phyloP scores from a whole-genome alignment of 2,113 vertebrate genomes.

The Pteropus alecto region DNA sequence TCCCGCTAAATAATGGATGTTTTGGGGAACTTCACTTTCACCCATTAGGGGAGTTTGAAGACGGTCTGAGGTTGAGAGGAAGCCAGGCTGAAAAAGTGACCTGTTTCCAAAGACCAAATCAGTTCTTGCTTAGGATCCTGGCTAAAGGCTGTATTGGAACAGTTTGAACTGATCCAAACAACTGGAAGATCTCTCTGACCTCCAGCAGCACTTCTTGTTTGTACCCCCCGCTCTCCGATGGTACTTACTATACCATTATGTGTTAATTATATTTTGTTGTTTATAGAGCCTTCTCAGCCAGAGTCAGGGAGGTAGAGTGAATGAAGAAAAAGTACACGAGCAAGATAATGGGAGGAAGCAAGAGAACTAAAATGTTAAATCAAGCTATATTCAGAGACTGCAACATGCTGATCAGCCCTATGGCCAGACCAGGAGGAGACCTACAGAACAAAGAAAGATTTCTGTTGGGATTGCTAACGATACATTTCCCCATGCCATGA shows the following conservation, averaged over 20 bases:
- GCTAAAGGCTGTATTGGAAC: not conserved
- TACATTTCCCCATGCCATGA: too few species aligned
- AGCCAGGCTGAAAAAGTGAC: not conserved
- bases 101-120: not conserved
- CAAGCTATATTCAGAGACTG: too few species aligned
- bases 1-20: not conserved
- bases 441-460: too few species aligned
- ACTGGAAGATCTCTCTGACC: not conserved
- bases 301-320: not conserved
- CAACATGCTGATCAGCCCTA: too few species aligned
- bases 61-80: not conserved
- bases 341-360: not conserved
- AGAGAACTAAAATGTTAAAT: too few species aligned
- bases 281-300: not conserved
- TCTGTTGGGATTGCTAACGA: too few species aligned
- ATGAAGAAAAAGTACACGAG: not conserved
- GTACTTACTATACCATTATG: not conserved
- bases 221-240: not conserved
- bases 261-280: not conserved
- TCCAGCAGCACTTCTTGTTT: not conserved
- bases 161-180: not conserved
- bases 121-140: not conserved
- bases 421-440: too few species aligned
- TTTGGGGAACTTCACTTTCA: not conserved
- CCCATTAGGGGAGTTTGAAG: slow-evolving; percentile 22